A percentile compares a stretch with the other conserved stretches of the same genome.
Conservation (phyloP, 2,797 vertebrate genomes). For the Ara ararauna region DNA sequence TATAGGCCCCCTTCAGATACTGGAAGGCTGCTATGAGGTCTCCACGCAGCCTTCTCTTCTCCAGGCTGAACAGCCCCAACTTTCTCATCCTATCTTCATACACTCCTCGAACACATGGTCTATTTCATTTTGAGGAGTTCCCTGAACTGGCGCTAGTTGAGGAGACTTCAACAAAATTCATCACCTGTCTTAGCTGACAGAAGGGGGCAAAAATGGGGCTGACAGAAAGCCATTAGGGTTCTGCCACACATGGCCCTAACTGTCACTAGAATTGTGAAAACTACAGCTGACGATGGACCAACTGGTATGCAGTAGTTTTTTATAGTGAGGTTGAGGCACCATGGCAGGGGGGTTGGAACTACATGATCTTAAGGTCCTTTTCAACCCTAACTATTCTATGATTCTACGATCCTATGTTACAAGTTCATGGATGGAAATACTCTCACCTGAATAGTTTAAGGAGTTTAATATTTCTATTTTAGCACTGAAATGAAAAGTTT, state of each 20-base stretch:
- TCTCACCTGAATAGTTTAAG: background rate
- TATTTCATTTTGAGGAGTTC: background rate
- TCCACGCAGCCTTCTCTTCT: too few relatives aligned
- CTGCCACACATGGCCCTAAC: background rate
- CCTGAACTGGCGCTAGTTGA: background rate
- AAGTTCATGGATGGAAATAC: background rate
- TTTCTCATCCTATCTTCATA: background rate
- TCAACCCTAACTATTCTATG: too few relatives aligned
- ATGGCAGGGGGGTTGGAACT: too few relatives aligned
- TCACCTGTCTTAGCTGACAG: background rate
- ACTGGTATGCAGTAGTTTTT: background rate
- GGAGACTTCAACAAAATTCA: background rate
- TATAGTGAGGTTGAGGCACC: background rate
- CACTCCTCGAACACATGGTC: background rate
- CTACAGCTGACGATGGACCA: background rate
- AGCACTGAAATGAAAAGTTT: background rate
- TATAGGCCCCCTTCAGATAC: too few relatives aligned
- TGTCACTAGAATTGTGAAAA: background rate
- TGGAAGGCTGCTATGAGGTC: too few relatives aligned
- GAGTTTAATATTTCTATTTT: background rate
- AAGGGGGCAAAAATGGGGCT: background rate
- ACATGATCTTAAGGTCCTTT: too few relatives aligned
- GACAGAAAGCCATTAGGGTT: background rate
- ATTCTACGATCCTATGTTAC: background rate
- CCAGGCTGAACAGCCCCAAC: too few relatives aligned